These are phyloP conservation scores for Chloromyia formosa DNA, from an alignment of 2,888 invertebrate species.

Conservation along the genomic window DNA sequence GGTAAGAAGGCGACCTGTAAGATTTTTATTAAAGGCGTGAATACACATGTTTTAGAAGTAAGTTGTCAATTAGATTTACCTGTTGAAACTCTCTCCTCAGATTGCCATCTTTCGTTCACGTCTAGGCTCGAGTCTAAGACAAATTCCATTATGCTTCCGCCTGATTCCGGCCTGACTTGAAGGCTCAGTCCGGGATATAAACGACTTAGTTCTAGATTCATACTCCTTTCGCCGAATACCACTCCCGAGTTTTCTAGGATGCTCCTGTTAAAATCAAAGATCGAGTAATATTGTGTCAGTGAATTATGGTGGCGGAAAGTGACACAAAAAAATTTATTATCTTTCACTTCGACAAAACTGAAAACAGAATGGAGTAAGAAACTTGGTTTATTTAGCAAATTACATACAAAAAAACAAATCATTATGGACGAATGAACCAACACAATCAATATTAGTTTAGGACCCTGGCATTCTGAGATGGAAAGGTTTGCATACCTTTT, in stretches of 20 bases:
- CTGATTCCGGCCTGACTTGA: conserved; percentile 75
- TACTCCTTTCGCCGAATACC: conserved; percentile 74
- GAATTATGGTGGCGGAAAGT: too few relatives aligned
- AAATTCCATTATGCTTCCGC: conserved; percentile 79
- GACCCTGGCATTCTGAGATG: too few relatives aligned
- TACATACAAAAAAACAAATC: too few relatives aligned
- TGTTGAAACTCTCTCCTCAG: conserved; percentile 58
- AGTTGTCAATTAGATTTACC: conserved; percentile 54
- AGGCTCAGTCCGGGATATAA: conserved; percentile 80
- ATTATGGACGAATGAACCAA: too few relatives aligned
- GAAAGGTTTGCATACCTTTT: too few relatives aligned
- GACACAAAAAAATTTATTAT: too few relatives aligned
- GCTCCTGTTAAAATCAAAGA: conserved; percentile 63
- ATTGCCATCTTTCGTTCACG: conserved; percentile 65
- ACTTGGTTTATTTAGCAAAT: too few relatives aligned
- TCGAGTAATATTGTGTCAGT: background rate
- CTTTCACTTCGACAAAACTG: too few relatives aligned
- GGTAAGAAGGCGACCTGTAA: conserved; percentile 77
- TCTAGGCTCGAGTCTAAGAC: conserved; percentile 71
- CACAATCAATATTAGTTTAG: too few relatives aligned
- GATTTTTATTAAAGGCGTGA: too few relatives aligned
- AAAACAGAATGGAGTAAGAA: too few relatives aligned
- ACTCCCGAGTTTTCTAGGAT: conserved; percentile 75
- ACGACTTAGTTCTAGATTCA: conserved; percentile 78
- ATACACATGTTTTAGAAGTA: too few relatives aligned